Base-by-base conservation (phyloP, 2,113 vertebrate genomes). In the Nibea coibor region DNA sequence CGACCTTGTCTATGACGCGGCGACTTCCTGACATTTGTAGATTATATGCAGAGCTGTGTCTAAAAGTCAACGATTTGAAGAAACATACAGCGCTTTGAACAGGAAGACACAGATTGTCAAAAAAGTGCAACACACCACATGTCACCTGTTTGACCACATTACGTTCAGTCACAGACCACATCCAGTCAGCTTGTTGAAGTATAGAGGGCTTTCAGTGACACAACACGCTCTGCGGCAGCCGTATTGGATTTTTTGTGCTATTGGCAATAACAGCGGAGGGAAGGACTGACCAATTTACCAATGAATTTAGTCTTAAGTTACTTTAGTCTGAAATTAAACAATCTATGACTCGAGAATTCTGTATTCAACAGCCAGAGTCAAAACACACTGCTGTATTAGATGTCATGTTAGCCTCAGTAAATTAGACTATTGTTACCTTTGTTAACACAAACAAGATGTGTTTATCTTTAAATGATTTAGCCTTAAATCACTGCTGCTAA, bases 31-130 rank as follows among this genome's bases (percentile, higher is more conserved):
- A 72, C 7, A 12, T 39, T 28, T 6, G 3, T 7, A n/a, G 51
- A 51, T 51, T 19, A 22, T 56, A 39, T 24, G 20, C 17, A 50
- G 35, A 45, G 53, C 31, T 51, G 35, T 28, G 53, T 70, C 11
- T 4, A 39, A 39, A 28, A 63, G 58, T 62, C 58, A 56, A 15
- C 26, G 1, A 57, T 72, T 54, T 50, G 22, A 19, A 80, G 16
- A 66, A 87, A 75, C 59, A 72, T 64, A 79, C 62, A 75, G 75
- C 45, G n/a, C 78, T 83, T 79, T 81, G 31, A 58, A 78, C 64
- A 82, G 94, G 94, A 95, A 95, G 93, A 94, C 93, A 89, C 24
- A 85, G 82, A 93, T 92, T 91, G 82, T 89, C 81, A 80, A 89
- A 88, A 80, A 87, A 78, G 81, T 91, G 88, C 89, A 88, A 90